Evolutionary conservation across 2,113 vertebrate species (phyloP), one percentile per base, ranked within the genome.

Genomic region (Herpetotheres cachinnans): DNA sequence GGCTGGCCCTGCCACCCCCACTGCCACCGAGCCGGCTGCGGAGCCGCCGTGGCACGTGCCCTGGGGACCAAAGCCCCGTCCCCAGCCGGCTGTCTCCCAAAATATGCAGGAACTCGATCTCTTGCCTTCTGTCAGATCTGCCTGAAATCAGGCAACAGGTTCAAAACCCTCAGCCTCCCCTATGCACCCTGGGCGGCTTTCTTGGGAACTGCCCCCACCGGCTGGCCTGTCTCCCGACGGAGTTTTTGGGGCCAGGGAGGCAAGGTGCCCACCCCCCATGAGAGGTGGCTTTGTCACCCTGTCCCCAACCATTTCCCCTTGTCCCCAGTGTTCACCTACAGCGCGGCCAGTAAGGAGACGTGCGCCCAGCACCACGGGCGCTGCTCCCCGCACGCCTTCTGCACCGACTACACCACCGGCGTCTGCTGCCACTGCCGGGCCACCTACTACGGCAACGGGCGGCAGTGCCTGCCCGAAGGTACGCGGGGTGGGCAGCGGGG

Each of bases 381-480:
- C 72, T 99, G 99, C 92, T 99, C 99, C 83, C 98, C 95, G 25
- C 98, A 99, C 5, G 99, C 98, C 73, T 98, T 99, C 96, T 99
- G 99, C 97, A 98, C 98, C 0, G 99, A 99, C 96, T 99, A 99
- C 5, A 27, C 98, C 86, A 83, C 98, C 0, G 99, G 99, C 49
- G 98, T 98, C 96, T 99, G 99, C 96, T 99, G 99, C 82, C 99
- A 99, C 97, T 99, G 99, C 94, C 98, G 86, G 56, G 84, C 98
- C 34, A 97, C 98, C 70, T 99, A 98, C 96, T 99, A 99, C 0
- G 99, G 99, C 82, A 99, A 99, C 5, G 99, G 99, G 54, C 97
- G 96, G 29, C 98, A 99, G 66, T 99, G 99, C 94, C 97, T 99
- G 29, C 99, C 99, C 0, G 98, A 99, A 69, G 99, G 99, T 99